These are phyloP conservation scores for Drosophila silvestris DNA, from an alignment of 2,888 invertebrate species.

Conservation along the genomic window DNA sequence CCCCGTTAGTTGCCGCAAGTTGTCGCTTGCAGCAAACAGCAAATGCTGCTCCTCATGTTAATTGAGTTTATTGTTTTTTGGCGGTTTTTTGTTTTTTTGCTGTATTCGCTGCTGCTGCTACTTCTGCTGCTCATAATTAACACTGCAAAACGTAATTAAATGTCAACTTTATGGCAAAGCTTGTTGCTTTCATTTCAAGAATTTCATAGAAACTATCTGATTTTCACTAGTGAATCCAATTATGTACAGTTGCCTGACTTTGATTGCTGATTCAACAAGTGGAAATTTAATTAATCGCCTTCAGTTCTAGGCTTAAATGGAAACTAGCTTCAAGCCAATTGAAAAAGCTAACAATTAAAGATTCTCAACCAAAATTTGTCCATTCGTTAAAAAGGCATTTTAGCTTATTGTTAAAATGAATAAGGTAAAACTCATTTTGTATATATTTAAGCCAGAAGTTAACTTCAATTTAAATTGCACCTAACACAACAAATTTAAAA, in stretches of 20 bases:
- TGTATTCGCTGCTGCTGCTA: constrained; percentile 8
- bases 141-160: constrained; percentile 44
- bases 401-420: not conserved
- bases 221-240: constrained; percentile 70
- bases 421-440: not conserved
- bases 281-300: constrained; percentile 47
- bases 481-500: not conserved
- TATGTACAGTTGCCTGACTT: constrained; percentile 66
- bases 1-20: constrained; percentile 32
- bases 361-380: not conserved
- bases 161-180: constrained; percentile 11
- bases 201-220: constrained; percentile 45
- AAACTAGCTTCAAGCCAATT: constrained; percentile 13
- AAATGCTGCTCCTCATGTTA: constrained; percentile 53
- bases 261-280: constrained; percentile 29
- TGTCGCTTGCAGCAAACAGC: constrained; percentile 48
- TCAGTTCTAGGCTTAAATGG: constrained; percentile 10
- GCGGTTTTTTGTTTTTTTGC: not conserved
- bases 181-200: constrained; percentile 75
- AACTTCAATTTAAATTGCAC: not conserved
- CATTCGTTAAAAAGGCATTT: not conserved
- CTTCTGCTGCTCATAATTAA: constrained; percentile 54
- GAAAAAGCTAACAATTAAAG: not conserved
- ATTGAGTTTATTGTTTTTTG: constrained; percentile 64
- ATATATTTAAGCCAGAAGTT: not conserved